A percentile compares a stretch with the other conserved stretches of the same genome.
These are phyloP conservation scores for Spatulosminthurus flaviceps DNA, from an alignment of 2,888 invertebrate genomes.

Conservation along the genomic window DNA sequence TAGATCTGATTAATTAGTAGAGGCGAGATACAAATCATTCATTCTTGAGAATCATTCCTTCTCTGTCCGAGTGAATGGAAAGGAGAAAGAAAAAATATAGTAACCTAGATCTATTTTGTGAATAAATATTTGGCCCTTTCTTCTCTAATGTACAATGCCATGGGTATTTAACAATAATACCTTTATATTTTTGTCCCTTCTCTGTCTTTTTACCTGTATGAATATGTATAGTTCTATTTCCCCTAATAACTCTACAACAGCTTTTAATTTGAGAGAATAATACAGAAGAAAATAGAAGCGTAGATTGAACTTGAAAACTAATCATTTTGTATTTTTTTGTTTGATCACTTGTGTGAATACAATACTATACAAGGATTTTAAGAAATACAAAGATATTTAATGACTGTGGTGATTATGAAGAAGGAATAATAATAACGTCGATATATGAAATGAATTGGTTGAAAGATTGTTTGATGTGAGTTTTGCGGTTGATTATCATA, in stretches of 20 bases:
- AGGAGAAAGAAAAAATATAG: conserved; percentile 41
- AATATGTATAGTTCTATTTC: too few species aligned
- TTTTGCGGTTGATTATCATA: conserved; percentile 21
- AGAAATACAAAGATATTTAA: too few species aligned
- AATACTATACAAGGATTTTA: background rate
- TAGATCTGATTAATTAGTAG: conserved; percentile 42
- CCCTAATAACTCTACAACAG: too few species aligned
- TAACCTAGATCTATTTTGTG: conserved; percentile 44
- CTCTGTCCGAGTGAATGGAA: too few species aligned
- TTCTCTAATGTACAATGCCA: background rate
- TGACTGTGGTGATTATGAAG: too few species aligned
- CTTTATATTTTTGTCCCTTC: too few species aligned
- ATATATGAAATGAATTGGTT: background rate
- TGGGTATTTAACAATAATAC: too few species aligned
- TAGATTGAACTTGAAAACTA: too few species aligned
- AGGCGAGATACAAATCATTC: conserved; percentile 40
- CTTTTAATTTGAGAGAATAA: too few species aligned
- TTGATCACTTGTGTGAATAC: conserved; percentile 40
- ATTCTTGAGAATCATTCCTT: conserved; percentile 26
- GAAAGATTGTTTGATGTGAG: background rate
- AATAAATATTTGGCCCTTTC: background rate
- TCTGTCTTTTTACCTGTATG: too few species aligned
- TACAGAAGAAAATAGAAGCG: too few species aligned
- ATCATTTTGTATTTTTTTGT: background rate
- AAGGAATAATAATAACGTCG: background rate